Conservation (phyloP, 2,888 invertebrate species). For the Geotrupes spiniger region DNA sequence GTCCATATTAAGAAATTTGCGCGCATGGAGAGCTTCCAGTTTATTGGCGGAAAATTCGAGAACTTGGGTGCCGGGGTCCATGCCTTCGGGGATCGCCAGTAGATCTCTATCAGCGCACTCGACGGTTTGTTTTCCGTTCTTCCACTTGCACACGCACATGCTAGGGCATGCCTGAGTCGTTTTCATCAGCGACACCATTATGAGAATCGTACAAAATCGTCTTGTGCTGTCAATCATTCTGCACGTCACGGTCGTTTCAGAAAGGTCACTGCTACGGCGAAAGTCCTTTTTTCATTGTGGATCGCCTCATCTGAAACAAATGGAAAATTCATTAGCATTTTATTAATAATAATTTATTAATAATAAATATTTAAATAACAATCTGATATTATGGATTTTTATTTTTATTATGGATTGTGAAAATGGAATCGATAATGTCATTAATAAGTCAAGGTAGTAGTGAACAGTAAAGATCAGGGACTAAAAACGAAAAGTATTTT, state of each 20-base stretch:
- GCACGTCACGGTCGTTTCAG: slow-evolving; percentile 14
- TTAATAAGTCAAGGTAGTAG: too few species aligned
- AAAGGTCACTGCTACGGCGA: slow-evolving; percentile 3
- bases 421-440: too few species aligned
- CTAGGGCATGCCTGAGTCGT: slow-evolving; percentile 62
- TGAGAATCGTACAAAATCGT: slow-evolving; percentile 23
- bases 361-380: too few species aligned
- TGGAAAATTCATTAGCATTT: not conserved
- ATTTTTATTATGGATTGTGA: too few species aligned
- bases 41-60: slow-evolving; percentile 82
- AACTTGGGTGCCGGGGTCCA: slow-evolving; percentile 84
- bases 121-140: slow-evolving; percentile 86
- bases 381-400: too few species aligned
- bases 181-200: slow-evolving; percentile 22
- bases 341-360: too few species aligned
- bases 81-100: slow-evolving; percentile 71
- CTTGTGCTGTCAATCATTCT: slow-evolving; percentile 25
- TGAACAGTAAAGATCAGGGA: too few species aligned
- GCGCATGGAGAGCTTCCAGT: slow-evolving; percentile 72
- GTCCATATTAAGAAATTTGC: slow-evolving; percentile 74
- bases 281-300: not conserved
- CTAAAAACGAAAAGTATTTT: too few species aligned
- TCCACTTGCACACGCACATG: slow-evolving; percentile 87
- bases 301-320: not conserved
- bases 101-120: slow-evolving; percentile 80